A percentile compares a stretch with the other conserved stretches of the same genome.
Evolutionary conservation across 2,888 invertebrate species (phyloP).

Genomic region (Theretra japonica): DNA sequence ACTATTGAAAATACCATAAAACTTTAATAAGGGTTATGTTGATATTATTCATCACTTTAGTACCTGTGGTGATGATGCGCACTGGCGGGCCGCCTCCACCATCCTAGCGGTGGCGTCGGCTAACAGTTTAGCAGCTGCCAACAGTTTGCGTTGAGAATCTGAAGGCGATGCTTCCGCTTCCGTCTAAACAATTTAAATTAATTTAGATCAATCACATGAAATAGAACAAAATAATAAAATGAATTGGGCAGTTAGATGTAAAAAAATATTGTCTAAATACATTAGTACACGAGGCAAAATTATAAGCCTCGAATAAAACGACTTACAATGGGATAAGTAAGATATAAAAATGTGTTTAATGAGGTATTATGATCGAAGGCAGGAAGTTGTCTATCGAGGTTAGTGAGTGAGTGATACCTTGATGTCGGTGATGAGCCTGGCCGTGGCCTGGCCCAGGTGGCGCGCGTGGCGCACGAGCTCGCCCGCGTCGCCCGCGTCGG

Average conservation of each 20-base stretch:
- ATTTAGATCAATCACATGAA: background rate
- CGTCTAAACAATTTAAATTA: slow-evolving; percentile 67
- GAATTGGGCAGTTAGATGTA: too few species aligned
- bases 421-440: slow-evolving; percentile 96
- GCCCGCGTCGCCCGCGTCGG: slow-evolving; percentile 93
- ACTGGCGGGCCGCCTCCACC: slow-evolving; percentile 98
- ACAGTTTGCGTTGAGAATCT: slow-evolving; percentile 93
- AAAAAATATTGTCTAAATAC: too few species aligned
- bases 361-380: too few species aligned
- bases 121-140: slow-evolving; percentile 96
- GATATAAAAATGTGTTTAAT: too few species aligned
- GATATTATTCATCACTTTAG: background rate
- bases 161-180: slow-evolving; percentile 96
- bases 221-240: background rate
- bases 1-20: too few species aligned
- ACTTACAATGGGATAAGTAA: too few species aligned
- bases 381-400: too few species aligned
- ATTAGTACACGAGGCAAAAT: too few species aligned
- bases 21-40: too few species aligned
- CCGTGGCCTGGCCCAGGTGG: slow-evolving; percentile 96
- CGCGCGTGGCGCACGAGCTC: slow-evolving; percentile 98
- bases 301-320: too few species aligned
- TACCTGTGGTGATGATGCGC: slow-evolving; percentile 91
- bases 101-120: slow-evolving; percentile 98
- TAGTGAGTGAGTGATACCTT: slow-evolving; percentile 86